Percentiles rank a stretch among this genome's conserved stretches.
Conservation (phyloP, 2,888 invertebrate species). For the Leucania comma region DNA sequence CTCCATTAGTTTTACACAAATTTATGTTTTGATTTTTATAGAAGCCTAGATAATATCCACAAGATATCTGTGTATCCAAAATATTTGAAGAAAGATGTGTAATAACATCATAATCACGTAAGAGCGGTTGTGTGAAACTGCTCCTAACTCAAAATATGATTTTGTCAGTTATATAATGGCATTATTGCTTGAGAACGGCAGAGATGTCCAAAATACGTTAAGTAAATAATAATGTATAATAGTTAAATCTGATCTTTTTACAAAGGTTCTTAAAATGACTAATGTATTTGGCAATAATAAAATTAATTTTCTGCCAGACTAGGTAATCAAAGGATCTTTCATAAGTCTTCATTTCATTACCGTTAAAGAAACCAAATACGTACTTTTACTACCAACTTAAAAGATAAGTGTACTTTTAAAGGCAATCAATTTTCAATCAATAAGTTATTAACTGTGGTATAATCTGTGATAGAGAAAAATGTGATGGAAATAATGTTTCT, state of each 20-base stretch:
- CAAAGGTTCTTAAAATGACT: neutral
- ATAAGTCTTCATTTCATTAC: conserved; percentile 24
- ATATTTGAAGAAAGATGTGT: too few relatives aligned
- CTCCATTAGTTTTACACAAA: too few relatives aligned
- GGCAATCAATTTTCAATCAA: conserved; percentile 3
- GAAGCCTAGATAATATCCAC: too few relatives aligned
- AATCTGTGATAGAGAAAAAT: neutral
- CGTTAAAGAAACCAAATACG: neutral
- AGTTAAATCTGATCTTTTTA: too few relatives aligned
- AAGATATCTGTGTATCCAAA: too few relatives aligned
- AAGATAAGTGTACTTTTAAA: neutral
- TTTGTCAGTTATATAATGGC: too few relatives aligned
- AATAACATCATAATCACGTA: too few relatives aligned
- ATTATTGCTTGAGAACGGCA: too few relatives aligned
- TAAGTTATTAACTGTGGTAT: neutral
- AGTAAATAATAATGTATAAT: neutral
- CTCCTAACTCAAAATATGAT: too few relatives aligned
- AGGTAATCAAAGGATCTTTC: neutral
- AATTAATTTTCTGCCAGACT: neutral
- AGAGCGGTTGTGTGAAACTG: too few relatives aligned
- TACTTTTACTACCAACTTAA: neutral
- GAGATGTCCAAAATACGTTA: neutral
- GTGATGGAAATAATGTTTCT: neutral
- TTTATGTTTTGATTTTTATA: too few relatives aligned
- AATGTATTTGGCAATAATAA: too few relatives aligned